Base-by-base conservation (phyloP, 1,140 invertebrate species). In the Phymorhynchus buccinoides region DNA sequence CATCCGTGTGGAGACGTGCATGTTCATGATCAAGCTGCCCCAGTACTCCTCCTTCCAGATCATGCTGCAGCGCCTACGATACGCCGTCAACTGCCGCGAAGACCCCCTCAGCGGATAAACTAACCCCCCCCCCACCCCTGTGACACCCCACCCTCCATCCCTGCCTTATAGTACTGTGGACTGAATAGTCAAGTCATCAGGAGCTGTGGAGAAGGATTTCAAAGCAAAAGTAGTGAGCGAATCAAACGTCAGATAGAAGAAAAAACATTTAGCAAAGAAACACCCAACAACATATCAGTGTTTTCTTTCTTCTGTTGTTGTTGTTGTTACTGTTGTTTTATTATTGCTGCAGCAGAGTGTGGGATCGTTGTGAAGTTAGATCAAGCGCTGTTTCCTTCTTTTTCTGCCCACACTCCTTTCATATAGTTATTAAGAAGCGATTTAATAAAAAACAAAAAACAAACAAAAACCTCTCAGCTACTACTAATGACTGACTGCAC, bases 11-110 rank as follows among this genome's bases (percentile, higher is more conserved):
- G 93, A 94, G 86, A 94, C 93, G 0, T 94, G 93, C 86, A 92
- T 94, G 92, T 94, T 94, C 83, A 94, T 94, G 93, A 89, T 94
- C 62, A 94, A 94, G 87, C 88, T 94, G 14, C 93, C 93, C 3
- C 92, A 93, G 88, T 94, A 94, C 85, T 90, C 91, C 14, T 88
- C 87, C 83, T 89, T 91, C 71, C 91, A 93, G 88, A 87, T 93
- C 1, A 93, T 93, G 92, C 89, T 88, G 22, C 89, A 93, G 75
- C 86, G 90, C 85, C 87, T 94, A 0, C 86, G 93, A 80, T 93
- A 93, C 88, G 92, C 93, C 79, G 92, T 94, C 84, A 88, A 92
- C 86, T 93, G 92, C 81, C 85, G 92, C 3, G 92, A 93, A 71
- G 93, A 94, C 83, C 93, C 93, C 18, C 90, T 94, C 6, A 93